Evolutionary conservation across 2,888 invertebrate species (phyloP).

Genomic region (Melolontha melolontha): DNA sequence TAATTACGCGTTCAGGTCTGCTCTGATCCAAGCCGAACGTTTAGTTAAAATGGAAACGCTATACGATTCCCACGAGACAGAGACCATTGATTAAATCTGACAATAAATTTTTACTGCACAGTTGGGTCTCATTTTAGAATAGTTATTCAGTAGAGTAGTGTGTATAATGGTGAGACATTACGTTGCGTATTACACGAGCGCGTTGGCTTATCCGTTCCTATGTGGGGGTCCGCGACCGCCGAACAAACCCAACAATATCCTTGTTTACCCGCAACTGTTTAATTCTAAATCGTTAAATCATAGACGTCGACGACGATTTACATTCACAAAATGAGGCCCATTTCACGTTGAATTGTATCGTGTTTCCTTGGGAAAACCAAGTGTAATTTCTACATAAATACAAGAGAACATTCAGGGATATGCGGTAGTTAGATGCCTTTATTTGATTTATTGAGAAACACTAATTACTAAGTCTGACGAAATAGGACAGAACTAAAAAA

Average conservation of each 20-base stretch:
- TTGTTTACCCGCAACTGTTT: constrained; percentile 11
- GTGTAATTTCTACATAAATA: no score
- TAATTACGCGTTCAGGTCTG: constrained; percentile 17
- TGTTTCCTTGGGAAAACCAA: no score
- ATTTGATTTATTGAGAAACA: no score
- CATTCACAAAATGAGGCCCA: not conserved
- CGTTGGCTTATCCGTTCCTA: constrained; percentile 14
- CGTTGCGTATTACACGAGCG: constrained; percentile 16
- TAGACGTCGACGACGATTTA: constrained; percentile 22
- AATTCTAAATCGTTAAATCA: constrained; percentile 24
- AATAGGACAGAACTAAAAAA: no score
- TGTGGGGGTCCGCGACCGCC: constrained; percentile 8
- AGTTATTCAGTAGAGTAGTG: constrained; percentile 12
- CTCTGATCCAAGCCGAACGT: constrained; percentile 20
- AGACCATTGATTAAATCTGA: constrained; percentile 39
- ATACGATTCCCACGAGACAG: constrained; percentile 23
- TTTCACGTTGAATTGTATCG: no score
- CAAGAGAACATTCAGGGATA: no score
- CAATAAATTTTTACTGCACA: constrained; percentile 36
- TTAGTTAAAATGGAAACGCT: constrained; percentile 35
- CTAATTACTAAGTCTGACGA: no score
- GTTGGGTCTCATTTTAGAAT: constrained; percentile 29
- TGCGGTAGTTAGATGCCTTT: no score
- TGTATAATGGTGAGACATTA: not conserved
- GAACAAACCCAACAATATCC: constrained; percentile 21